Evolutionary conservation across 2,888 invertebrate genomes (phyloP).

Genomic region (Luperina testacea): DNA sequence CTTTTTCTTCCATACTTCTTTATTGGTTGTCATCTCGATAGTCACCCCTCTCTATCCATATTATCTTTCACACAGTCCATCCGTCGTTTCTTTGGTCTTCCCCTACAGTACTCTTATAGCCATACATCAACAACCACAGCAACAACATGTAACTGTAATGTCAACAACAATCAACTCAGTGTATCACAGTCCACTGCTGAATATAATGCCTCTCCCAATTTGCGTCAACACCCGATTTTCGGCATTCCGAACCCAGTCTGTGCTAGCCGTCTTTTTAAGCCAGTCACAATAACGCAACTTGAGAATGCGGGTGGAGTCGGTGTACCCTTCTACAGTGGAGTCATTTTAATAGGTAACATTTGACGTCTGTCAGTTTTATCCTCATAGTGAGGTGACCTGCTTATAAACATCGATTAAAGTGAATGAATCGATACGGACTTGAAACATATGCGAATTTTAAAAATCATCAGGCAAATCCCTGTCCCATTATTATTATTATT

Average conservation of each 20-base stretch:
- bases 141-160: neutral
- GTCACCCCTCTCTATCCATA: neutral
- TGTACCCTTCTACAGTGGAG: too few relatives aligned
- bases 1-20: neutral
- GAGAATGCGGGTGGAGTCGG: neutral
- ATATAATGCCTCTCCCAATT: neutral
- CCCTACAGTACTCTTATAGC: neutral
- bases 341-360: too few relatives aligned
- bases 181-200: neutral
- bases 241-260: neutral
- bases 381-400: too few relatives aligned
- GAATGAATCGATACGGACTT: too few relatives aligned
- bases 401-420: too few relatives aligned
- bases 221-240: neutral
- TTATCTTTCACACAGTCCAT: neutral
- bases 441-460: too few relatives aligned
- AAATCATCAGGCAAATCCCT: too few relatives aligned
- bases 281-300: neutral
- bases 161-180: neutral
- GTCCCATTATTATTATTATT: too few relatives aligned
- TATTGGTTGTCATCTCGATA: neutral
- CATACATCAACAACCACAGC: neutral
- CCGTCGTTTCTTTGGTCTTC: neutral
- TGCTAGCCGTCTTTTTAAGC: neutral
- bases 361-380: too few relatives aligned